Base-by-base conservation (phyloP, 2,888 invertebrate genomes). In the Deroplatys truncata region DNA sequence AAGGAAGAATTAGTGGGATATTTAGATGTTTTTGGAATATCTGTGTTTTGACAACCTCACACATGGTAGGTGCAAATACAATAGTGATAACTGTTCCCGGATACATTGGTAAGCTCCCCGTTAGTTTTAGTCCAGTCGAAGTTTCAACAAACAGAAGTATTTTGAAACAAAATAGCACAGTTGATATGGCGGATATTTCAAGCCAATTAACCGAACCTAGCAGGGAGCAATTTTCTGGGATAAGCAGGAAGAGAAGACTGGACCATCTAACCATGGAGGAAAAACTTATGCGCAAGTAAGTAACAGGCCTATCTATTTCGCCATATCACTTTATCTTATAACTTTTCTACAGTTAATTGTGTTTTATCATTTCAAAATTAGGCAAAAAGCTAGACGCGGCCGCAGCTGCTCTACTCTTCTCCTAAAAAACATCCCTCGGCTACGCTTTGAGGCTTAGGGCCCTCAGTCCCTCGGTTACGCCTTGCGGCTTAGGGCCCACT, bases 211-310 rank as follows among this genome's bases (percentile, higher is more conserved):
- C 20, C 56, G 56, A 20, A 72, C 7, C 56, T 20, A 9, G 2
- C 56, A 20, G 20, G 5, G 20, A 20, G 20, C 56, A 15, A 56
- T 10, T 3, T 56, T 16, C 16, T 20, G 56, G 56, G 5, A 72
- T 72, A n/a, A 94, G 95, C 2, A 96, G 96, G 91, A 98, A 98
- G 93, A 95, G 98, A 89, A 95, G 97, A 89, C 94, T 98, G 92
- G 98, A 98, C 93, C 98, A 98, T 93, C 93, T 98, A 84, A 94
- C 97, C 90, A 97, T 97, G 96, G 98, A 98, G 92, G 97, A 98
- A 93, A 98, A 98, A 93, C 94, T 98, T 92, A 97, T 97, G 93
- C 95, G 98, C 93, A 98, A 98, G 98, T 98, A 94, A 95, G 97
- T 95, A 91, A 49, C 84, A 86, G 43, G 29, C 31, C 10, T 8